Evolutionary conservation across 2,888 invertebrate species (phyloP), one percentile per base, ranked within the genome.

Genomic region (Pecten maximus): DNA sequence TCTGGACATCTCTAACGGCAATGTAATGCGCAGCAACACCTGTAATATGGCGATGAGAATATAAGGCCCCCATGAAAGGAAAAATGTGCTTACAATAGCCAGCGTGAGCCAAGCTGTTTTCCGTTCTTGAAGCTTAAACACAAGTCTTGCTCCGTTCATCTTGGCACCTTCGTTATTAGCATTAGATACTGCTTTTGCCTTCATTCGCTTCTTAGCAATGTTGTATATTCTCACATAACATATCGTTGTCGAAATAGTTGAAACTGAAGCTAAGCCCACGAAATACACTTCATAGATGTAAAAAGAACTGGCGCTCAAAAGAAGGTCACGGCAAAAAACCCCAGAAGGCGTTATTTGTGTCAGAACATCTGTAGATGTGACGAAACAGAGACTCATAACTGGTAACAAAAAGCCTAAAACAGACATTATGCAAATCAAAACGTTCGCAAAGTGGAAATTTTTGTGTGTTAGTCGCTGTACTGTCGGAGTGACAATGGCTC

Each of bases 401-500:
- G 91, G 91, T 40, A 91, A 40, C n/a, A 35, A 10, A 40, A 91
- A 91, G n/a, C 91, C 91, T n/a, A 91, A n/a, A 44, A 88, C 15
- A 2, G 91, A 89, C n/a, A 88, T 23, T 16, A 35, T 6, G 74
- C 12, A 35, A 39, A 74, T 87, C 86, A 89, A 89, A 12, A 91
- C 87, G 23, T 74, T 88, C 0, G 39, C 50, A n/a, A 39, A 44
- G 40, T 48, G 74, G 40, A 88, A 16, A 50, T 60, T 44, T 28
- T 39, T 40, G 40, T 88, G 54, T 88, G 87, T 87, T 12, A 40
- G n/a, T 88, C 39, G n/a, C 74, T 60, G 87, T 1, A 35, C 28
- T 23, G 74, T 39, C 16, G 74, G 50, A 19, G 87, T 88, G 40
- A 89, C 87, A 35, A 90, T 87, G 54, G 91, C 89, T n/a, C 35